These are phyloP conservation scores for Watsonalla cultraria DNA, from an alignment of 2,888 invertebrate genomes.

Conservation along the genomic window DNA sequence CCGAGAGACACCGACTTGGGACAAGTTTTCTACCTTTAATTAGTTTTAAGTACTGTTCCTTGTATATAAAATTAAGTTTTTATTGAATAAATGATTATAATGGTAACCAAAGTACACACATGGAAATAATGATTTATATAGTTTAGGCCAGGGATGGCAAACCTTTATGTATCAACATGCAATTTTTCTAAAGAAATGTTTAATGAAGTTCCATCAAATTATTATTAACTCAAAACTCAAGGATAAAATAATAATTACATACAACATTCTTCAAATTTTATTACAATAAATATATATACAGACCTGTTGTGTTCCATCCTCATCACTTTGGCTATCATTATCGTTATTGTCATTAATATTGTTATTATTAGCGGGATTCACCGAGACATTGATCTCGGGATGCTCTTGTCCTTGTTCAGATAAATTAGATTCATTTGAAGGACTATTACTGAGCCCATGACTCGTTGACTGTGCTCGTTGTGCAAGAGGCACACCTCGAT, in stretches of 20 bases:
- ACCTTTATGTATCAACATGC: not conserved
- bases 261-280: no score
- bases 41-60: no score
- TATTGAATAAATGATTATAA: no score
- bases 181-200: no score
- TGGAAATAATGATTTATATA: no score
- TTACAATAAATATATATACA: no score
- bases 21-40: no score
- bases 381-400: slow-evolving; percentile 60
- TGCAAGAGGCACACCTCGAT: slow-evolving; percentile 39
- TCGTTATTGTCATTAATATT: slow-evolving; percentile 68
- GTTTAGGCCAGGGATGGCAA: not conserved
- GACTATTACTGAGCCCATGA: slow-evolving; percentile 46
- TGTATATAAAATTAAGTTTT: no score
- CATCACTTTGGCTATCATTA: slow-evolving; percentile 71
- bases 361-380: slow-evolving; percentile 68
- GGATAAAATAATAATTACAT: no score
- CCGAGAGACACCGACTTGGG: no score
- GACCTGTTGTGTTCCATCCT: slow-evolving; percentile 69
- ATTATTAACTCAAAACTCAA: no score
- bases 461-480: slow-evolving; percentile 40
- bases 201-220: not conserved
- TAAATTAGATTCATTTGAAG: slow-evolving; percentile 53
- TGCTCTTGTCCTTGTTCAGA: slow-evolving; percentile 49
- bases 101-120: no score